Evolutionary conservation across 2,113 vertebrate genomes (phyloP), one percentile per base, ranked within the genome.

Genomic region (Nettapus auritus): DNA sequence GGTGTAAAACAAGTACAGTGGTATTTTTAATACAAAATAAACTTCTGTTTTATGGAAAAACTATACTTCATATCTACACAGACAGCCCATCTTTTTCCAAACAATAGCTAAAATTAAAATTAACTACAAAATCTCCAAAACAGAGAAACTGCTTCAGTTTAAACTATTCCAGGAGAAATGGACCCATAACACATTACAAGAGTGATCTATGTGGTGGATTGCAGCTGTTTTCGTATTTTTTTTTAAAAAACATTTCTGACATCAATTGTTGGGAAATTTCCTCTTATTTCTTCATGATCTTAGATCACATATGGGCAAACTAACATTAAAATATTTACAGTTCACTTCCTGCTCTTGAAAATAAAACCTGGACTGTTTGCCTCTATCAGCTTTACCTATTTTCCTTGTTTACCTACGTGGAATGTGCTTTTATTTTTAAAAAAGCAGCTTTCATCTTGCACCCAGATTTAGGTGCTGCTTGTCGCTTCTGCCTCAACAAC

Each of bases 11-110:
- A 98, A 98, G 97, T 98, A 98, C 98, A 99, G 98, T 99, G 99
- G 98, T 98, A 98, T 98, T 98, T 98, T 99, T 98, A 98, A 98
- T 99, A 99, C 98, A 99, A 99, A 99, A 99, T 98, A 98, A 98
- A 98, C 97, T 98, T 98, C 98, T 98, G 98, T 98, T 98, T 98
- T 98, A 98, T 98, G 98, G 98, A 98, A 98, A 98, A 98, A 98
- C 97, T 98, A 98, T 98, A 99, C 97, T 98, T 98, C 98, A 94
- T 98, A 98, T 98, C 98, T 98, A 98, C 98, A 98, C 97, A 98
- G 96, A 98, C 97, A 98, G 98, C 97, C 98, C 98, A 98, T 98
- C 96, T 98, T 98, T 87, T 98, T 98, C 96, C 97, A 98, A 98
- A 98, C 98, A 97, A 98, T 97, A 97, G 96, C 97, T 98, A 98